These are phyloP conservation scores for Bombyx mori DNA, from an alignment of 1,140 invertebrate species.

Conservation along the genomic window DNA sequence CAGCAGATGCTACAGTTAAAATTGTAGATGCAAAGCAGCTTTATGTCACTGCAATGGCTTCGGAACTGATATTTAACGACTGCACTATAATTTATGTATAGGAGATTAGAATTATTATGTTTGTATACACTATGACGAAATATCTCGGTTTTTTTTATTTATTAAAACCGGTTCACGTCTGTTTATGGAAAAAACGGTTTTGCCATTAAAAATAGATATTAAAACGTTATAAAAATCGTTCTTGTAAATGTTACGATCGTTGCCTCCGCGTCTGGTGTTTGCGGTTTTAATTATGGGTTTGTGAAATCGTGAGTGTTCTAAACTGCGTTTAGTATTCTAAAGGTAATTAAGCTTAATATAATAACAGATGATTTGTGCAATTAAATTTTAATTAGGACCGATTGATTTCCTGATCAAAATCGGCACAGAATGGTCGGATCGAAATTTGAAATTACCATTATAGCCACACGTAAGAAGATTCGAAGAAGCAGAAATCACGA, in stretches of 20 bases:
- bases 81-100: conserved; percentile 48
- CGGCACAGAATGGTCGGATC: no score
- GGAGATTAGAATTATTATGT: conserved; percentile 54
- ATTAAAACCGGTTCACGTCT: conserved; percentile 18
- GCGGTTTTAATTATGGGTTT: no score
- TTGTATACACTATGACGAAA: conserved; percentile 33
- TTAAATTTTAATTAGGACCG: no score
- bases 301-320: no score
- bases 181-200: conserved; percentile 4
- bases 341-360: no score
- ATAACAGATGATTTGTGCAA: no score
- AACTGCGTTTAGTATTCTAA: no score
- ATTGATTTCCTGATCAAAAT: no score
- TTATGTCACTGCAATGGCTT: conserved; percentile 46
- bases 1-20: conserved; percentile 15
- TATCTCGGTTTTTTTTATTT: conserved; percentile 29
- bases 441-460: no score
- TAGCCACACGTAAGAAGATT: no score
- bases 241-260: background rate
- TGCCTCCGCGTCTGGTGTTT: background rate
- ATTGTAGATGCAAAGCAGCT: conserved; percentile 31
- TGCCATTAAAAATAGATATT: conserved; percentile 1
- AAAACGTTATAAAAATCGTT: background rate
- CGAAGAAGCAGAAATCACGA: no score
- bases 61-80: conserved; percentile 55